Evolutionary conservation across 2,888 invertebrate genomes (phyloP), one percentile per base, ranked within the genome.

Genomic region (Leptura quadrifasciata): DNA sequence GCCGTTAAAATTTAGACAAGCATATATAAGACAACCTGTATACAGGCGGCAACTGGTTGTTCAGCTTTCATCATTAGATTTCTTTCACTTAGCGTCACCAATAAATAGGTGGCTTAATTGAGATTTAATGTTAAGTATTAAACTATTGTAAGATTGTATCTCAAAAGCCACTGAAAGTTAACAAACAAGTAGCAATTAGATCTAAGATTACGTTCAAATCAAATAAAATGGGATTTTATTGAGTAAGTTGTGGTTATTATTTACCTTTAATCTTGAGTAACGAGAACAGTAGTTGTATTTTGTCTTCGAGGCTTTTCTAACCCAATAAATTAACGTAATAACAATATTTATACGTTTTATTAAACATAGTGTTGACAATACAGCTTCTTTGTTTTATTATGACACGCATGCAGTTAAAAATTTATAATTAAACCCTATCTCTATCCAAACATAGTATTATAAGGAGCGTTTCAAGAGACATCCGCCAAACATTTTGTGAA

Each of bases 111-210:
- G 35, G 39, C 31, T 63, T 63, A 63, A 63, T 35, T 24, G 39
- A 63, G 63, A 39, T 63, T 63, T 63, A 63, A 31, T 39, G 35
- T 63, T 63, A 63, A 63, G 39, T 39, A 47, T 47, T 47, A 47
- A 47, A 47, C n/a, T 47, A 47, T n/a, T 47, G 47, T 47, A 47
- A n/a, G 47, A 47, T 47, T n/a, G 47, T 47, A 47, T 47, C 47
- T 47, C 47, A 47, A 47, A 47, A 47, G 47, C 47, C 4, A 47
- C 47, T 47, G 15, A 47, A 47, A 47, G 47, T 47, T 47, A n/a
- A 47, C 47, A 47, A 47, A 47, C 47, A 47, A 47, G 47, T 47
- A 47, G 15, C 47, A n/a, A 47, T 47, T 47, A 47, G 47, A 47
- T 47, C n/a, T 47, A 47, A 47, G 47, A 47, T 47, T 47, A 47